Conservation (phyloP, 1,140 invertebrate species). For the Drosophila jambulina region DNA sequence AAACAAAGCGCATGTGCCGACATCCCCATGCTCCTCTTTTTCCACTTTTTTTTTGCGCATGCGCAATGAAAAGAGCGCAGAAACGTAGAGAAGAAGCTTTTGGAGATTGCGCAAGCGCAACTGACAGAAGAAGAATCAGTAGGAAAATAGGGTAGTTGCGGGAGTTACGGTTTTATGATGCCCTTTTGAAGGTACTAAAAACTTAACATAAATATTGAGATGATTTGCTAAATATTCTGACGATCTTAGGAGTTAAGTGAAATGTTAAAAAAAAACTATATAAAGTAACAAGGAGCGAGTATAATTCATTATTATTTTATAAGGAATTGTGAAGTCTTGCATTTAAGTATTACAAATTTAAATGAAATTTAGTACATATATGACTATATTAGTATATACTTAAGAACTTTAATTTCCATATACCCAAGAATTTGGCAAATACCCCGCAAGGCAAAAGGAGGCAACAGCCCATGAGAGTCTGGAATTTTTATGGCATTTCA, state of each 20-base stretch:
- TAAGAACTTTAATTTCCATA: neutral
- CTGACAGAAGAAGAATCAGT: constrained; percentile 10
- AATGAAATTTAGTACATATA: no score
- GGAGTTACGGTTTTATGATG: neutral
- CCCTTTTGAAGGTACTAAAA: neutral
- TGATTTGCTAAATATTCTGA: neutral
- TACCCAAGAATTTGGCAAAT: neutral
- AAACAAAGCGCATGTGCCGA: constrained; percentile 68
- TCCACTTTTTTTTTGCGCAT: constrained; percentile 53
- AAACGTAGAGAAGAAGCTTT: constrained; percentile 50
- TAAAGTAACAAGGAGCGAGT: no score
- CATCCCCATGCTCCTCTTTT: constrained; percentile 31
- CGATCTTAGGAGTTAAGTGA: neutral
- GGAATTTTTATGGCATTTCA: constrained; percentile 79
- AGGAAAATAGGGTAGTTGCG: neutral
- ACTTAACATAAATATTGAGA: neutral
- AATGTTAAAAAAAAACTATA: no score
- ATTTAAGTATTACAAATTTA: no score
- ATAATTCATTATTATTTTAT: no score
- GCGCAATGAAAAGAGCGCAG: constrained; percentile 63
- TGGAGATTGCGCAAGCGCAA: constrained; percentile 70
- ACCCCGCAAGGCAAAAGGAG: neutral
- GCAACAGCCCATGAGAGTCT: constrained; percentile 14
- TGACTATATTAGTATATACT: no score
- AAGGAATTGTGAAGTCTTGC: no score